Evolutionary conservation across 1,140 invertebrate genomes (phyloP).

Genomic region (Pomacea maculata): DNA sequence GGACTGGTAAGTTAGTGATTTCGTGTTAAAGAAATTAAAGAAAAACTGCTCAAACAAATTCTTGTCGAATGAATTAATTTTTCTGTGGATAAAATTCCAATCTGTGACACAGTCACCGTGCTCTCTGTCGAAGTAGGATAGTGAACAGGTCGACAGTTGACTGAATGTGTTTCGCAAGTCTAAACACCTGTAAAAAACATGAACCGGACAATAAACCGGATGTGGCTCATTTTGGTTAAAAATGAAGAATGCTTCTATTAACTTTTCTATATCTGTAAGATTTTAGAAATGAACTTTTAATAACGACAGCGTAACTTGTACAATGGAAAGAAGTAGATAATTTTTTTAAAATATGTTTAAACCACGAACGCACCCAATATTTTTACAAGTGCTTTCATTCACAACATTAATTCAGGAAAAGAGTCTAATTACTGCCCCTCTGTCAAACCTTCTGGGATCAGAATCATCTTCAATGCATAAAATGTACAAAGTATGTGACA

Average conservation of each 20-base stretch:
- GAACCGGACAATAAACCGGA: background rate
- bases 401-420: too few relatives aligned
- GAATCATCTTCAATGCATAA: too few relatives aligned
- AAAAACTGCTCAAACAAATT: background rate
- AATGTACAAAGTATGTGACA: too few relatives aligned
- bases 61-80: too few relatives aligned
- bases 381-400: background rate
- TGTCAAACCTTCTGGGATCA: too few relatives aligned
- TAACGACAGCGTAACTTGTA: background rate
- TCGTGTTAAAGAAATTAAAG: background rate
- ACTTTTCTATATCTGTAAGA: background rate
- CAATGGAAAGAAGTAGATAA: background rate
- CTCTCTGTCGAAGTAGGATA: background rate
- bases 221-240: background rate
- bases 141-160: conserved; percentile 1
- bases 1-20: background rate
- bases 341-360: background rate
- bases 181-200: conserved; percentile 12
- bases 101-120: background rate
- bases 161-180: background rate
- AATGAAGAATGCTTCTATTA: background rate
- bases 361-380: background rate
- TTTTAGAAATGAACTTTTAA: too few relatives aligned
- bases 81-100: background rate
- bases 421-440: too few relatives aligned